Percentiles rank a stretch among this genome's conserved stretches.
Evolutionary conservation across 2,113 vertebrate species (phyloP).

Genomic region (Montifringilla adamsi): DNA sequence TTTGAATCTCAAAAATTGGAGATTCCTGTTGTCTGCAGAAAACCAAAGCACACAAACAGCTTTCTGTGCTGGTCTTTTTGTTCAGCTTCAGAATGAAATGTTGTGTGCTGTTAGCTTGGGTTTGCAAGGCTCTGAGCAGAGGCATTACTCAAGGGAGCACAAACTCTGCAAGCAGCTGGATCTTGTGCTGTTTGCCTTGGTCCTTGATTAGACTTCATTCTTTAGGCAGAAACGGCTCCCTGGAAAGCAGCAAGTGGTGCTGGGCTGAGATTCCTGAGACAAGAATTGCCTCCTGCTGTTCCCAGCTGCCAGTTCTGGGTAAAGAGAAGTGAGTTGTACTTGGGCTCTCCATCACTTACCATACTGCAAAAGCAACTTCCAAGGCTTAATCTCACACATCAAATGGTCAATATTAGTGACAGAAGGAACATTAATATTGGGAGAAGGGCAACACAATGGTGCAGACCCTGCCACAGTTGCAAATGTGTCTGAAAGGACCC

Average conservation of each 20-base stretch:
- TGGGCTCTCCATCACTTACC: background rate
- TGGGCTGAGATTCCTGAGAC: background rate
- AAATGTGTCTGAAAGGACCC: too few relatives aligned
- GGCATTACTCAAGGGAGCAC: accelerated
- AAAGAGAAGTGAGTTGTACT: background rate
- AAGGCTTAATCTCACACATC: background rate
- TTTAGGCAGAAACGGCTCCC: background rate
- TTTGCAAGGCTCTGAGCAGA: background rate
- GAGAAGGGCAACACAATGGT: background rate
- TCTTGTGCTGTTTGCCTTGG: background rate
- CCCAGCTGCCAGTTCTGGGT: background rate
- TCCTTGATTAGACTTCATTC: background rate
- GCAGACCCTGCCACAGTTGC: background rate
- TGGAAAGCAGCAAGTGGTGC: background rate
- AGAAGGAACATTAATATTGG: background rate
- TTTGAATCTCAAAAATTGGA: background rate
- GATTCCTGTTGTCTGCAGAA: background rate
- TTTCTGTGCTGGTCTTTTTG: background rate
- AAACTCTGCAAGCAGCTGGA: background rate
- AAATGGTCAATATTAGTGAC: background rate
- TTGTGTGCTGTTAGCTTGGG: background rate
- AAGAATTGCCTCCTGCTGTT: background rate
- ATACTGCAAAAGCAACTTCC: background rate
- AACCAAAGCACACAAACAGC: background rate
- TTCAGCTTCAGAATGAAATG: background rate